Percentiles rank a stretch among this genome's conserved stretches.
These are phyloP conservation scores for Tamias sibiricus DNA, from an alignment of 2,113 vertebrate species.

Conservation along the genomic window DNA sequence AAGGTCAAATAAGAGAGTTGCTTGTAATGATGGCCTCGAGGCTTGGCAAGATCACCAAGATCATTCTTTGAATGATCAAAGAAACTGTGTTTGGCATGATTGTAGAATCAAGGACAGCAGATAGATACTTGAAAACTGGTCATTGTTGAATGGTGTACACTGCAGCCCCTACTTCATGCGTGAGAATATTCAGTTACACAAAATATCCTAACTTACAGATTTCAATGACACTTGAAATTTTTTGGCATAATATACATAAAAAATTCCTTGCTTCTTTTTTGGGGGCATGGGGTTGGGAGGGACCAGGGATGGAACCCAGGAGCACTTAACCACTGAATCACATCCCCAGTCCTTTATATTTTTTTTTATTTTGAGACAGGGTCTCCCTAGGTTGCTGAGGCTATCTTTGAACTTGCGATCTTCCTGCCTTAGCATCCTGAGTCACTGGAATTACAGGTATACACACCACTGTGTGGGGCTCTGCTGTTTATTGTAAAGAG, in stretches of 20 bases:
- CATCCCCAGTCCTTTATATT: too few relatives aligned
- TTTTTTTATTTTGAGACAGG: too few relatives aligned
- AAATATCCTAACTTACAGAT: not conserved
- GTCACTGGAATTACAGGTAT: too few relatives aligned
- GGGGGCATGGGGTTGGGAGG: too few relatives aligned
- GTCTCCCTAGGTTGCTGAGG: too few relatives aligned
- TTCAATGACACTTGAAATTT: not conserved
- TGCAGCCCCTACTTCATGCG: not conserved
- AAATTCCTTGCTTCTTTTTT: not conserved
- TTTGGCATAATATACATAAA: not conserved
- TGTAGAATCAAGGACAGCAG: not conserved
- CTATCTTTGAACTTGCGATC: too few relatives aligned
- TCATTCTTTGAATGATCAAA: slow-evolving; percentile 63
- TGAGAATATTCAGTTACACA: not conserved
- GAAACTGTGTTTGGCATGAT: not conserved
- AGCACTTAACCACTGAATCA: too few relatives aligned
- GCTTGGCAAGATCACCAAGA: slow-evolving; percentile 48
- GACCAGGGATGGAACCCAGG: too few relatives aligned
- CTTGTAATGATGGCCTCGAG: slow-evolving; percentile 50
- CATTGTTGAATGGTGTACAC: not conserved
- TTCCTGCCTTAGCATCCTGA: too few relatives aligned
- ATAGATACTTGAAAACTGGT: slow-evolving; percentile 6
- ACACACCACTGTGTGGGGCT: too few relatives aligned
- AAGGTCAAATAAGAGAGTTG: slow-evolving; percentile 57
- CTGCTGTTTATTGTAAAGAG: not conserved